Conservation (phyloP, 2,113 vertebrate genomes). For the Podarcis muralis region DNA sequence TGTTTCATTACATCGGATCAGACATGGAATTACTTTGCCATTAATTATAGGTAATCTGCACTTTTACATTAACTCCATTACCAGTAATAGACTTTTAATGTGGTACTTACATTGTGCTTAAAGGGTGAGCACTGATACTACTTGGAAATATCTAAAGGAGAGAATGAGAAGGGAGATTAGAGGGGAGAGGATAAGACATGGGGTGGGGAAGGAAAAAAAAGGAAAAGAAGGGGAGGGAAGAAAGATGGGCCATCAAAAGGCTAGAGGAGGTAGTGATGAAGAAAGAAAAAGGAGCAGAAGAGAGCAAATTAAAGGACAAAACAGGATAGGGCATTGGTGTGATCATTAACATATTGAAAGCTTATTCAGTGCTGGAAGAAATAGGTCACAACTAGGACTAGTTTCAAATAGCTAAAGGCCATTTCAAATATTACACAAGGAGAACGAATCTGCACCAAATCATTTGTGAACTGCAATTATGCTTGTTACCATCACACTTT, state of each 20-base stretch:
- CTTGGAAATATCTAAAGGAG: slow-evolving; percentile 66
- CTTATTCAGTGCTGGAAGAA: not conserved
- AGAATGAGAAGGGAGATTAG: slow-evolving; percentile 36
- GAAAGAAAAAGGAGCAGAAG: not conserved
- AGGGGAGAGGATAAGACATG: not conserved
- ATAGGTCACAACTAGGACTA: not conserved
- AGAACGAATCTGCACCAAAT: not conserved
- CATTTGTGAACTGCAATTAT: not conserved
- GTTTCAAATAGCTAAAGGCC: not conserved
- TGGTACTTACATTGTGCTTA: slow-evolving; percentile 74
- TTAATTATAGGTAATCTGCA: slow-evolving; percentile 80
- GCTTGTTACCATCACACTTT: not conserved
- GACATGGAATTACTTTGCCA: slow-evolving; percentile 72
- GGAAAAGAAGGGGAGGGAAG: slow-evolving; percentile 34
- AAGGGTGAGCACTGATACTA: slow-evolving; percentile 59
- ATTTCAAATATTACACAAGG: not conserved
- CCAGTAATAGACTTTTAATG: slow-evolving; percentile 81
- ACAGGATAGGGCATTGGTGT: not conserved
- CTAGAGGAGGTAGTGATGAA: not conserved
- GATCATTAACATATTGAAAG: not conserved
- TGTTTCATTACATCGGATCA: slow-evolving; percentile 72
- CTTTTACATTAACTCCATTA: slow-evolving; percentile 78
- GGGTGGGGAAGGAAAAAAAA: slow-evolving; percentile 30
- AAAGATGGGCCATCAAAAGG: slow-evolving; percentile 6
- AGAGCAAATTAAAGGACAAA: not conserved